Evolutionary conservation across 2,888 invertebrate species (phyloP).

Genomic region (Quadroppia sp.): DNA sequence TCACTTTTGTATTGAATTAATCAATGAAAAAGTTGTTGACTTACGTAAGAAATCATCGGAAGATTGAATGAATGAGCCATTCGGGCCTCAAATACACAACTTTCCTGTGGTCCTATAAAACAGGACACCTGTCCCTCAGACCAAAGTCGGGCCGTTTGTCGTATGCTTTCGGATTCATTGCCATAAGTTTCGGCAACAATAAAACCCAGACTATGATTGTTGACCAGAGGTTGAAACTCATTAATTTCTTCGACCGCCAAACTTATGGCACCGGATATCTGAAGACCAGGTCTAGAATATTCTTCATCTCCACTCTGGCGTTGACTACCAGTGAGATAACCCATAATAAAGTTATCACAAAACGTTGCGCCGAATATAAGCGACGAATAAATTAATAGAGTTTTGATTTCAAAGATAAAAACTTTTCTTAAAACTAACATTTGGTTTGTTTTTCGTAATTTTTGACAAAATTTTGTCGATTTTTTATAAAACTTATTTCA

Average conservation of each 20-base stretch:
- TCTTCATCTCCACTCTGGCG: slow-evolving; percentile 67
- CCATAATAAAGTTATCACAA: slow-evolving; percentile 54
- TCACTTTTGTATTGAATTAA: too few species aligned
- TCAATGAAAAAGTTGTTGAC: slow-evolving; percentile 54
- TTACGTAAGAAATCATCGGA: slow-evolving; percentile 94
- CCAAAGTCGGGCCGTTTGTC: slow-evolving; percentile 78
- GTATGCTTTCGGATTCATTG: slow-evolving; percentile 77
- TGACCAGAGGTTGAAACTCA: slow-evolving; percentile 50
- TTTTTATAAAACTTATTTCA: background rate
- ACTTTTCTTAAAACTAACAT: background rate
- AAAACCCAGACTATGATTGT: slow-evolving; percentile 72
- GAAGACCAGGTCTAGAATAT: slow-evolving; percentile 70
- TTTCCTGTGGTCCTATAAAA: slow-evolving; percentile 84
- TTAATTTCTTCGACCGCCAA: slow-evolving; percentile 76
- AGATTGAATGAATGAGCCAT: slow-evolving; percentile 90
- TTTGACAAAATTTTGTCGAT: background rate
- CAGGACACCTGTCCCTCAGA: slow-evolving; percentile 72
- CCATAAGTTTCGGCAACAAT: slow-evolving; percentile 85
- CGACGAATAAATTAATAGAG: background rate
- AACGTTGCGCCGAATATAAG: background rate
- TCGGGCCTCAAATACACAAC: slow-evolving; percentile 85
- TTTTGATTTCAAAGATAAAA: slow-evolving; percentile 13
- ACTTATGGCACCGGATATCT: slow-evolving; percentile 73
- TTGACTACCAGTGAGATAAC: slow-evolving; percentile 79
- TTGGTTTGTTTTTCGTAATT: background rate